Evolutionary conservation across 2,113 vertebrate species (phyloP).

Genomic region (Cricetomys ansorgei): DNA sequence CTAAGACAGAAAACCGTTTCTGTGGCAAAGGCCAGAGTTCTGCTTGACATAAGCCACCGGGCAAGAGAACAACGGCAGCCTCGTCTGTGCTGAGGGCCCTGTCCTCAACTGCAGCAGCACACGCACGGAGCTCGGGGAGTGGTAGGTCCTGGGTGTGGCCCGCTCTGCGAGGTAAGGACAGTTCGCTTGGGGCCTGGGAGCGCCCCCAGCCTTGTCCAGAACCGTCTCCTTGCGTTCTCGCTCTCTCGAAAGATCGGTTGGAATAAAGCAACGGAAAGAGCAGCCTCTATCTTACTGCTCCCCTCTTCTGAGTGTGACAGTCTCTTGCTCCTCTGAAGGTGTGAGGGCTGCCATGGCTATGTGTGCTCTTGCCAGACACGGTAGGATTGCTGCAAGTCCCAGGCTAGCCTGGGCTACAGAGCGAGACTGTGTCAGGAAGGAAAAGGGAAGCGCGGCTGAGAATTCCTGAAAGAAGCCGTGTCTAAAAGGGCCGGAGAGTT

Average conservation of each 20-base stretch:
- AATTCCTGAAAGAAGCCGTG: not conserved
- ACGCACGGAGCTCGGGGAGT: not conserved
- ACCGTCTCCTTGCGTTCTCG: not conserved
- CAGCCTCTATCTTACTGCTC: not conserved
- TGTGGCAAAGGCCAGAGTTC: slow-evolving; percentile 31
- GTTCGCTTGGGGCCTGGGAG: not conserved
- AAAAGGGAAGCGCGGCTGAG: not conserved
- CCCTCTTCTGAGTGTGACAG: not conserved
- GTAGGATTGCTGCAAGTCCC: not conserved
- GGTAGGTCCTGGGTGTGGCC: not conserved
- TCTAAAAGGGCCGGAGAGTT: not conserved
- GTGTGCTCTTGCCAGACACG: not conserved
- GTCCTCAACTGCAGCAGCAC: no score
- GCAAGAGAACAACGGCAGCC: not conserved
- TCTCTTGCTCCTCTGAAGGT: not conserved
- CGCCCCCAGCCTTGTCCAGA: not conserved
- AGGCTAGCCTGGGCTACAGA: not conserved
- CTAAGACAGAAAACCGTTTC: slow-evolving; percentile 5
- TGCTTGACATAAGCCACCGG: slow-evolving; percentile 22
- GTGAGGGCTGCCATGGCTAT: not conserved
- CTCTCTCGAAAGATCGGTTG: not conserved
- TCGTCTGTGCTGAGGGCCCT: not conserved
- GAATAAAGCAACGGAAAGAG: slow-evolving; percentile 11
- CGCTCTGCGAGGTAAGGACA: not conserved
- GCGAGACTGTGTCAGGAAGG: not conserved